Evolutionary conservation across 2,888 invertebrate genomes (phyloP).

Genomic region (Lacanobia oleracea): DNA sequence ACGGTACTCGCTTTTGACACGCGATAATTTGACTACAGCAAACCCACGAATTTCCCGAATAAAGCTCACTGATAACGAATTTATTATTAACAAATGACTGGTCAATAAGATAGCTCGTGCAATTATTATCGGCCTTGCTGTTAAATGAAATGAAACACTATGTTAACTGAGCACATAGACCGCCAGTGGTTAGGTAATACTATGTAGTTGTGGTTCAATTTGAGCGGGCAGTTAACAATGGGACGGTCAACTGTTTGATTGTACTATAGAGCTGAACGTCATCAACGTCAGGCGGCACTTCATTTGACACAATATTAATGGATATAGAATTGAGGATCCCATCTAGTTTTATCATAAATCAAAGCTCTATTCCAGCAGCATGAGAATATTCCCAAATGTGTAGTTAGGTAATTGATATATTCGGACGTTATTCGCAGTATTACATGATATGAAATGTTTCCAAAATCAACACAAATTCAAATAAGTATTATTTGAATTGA

Average conservation of each 20-base stretch:
- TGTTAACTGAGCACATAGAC: constrained; percentile 38
- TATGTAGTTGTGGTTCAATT: constrained; percentile 37
- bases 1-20: neutral
- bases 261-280: constrained; percentile 23
- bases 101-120: constrained; percentile 48
- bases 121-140: constrained; percentile 50
- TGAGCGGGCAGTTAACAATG: constrained; percentile 30
- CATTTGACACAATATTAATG: constrained; percentile 24
- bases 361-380: constrained; percentile 1
- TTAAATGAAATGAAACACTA: constrained; percentile 49
- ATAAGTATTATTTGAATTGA: no score
- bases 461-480: neutral
- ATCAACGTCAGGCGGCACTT: neutral
- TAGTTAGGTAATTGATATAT: constrained; percentile 7
- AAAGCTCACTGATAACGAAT: constrained; percentile 37
- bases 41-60: constrained; percentile 12
- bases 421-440: neutral
- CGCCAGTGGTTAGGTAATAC: constrained; percentile 42
- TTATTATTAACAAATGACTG: constrained; percentile 47
- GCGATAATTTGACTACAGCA: constrained; percentile 12
- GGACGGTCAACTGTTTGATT: constrained; percentile 39
- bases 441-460: neutral
- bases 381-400: constrained; percentile 1
- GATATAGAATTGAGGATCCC: neutral
- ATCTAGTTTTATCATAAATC: constrained; percentile 10